Evolutionary conservation across 2,113 vertebrate genomes (phyloP).

Genomic region (Lamprotornis superbus): DNA sequence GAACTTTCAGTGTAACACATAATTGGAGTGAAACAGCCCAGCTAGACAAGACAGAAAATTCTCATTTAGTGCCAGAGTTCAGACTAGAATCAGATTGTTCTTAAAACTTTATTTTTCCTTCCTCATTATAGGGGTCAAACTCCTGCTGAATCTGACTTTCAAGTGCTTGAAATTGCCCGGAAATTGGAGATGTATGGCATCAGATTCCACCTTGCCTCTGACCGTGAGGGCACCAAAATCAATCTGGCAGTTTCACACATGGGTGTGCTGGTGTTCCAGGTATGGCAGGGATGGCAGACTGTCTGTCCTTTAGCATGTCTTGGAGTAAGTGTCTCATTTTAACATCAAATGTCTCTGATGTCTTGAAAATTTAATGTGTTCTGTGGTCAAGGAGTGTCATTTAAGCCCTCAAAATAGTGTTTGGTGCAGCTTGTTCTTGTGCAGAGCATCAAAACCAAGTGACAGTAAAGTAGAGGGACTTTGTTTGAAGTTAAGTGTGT

Average conservation of each 20-base stretch:
- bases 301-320: background rate
- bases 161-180: slow-evolving; percentile 93
- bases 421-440: background rate
- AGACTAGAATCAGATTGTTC: background rate
- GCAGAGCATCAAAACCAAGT: background rate
- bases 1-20: background rate
- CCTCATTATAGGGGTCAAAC: slow-evolving; percentile 84
- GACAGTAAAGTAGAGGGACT: background rate
- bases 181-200: slow-evolving; percentile 97
- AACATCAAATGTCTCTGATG: background rate
- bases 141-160: slow-evolving; percentile 95
- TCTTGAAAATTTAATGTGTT: background rate
- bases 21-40: background rate
- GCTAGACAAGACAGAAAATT: background rate
- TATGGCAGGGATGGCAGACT: background rate
- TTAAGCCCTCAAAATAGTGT: background rate
- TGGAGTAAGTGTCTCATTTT: background rate
- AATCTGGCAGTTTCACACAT: slow-evolving; percentile 91
- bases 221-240: slow-evolving; percentile 93
- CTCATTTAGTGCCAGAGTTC: background rate
- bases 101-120: background rate
- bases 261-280: slow-evolving; percentile 97
- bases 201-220: slow-evolving; percentile 88
- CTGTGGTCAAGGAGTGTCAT: background rate
- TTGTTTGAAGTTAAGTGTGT: background rate